These are phyloP conservation scores for Drosophila ogumai DNA, from an alignment of 1,140 invertebrate species.

Conservation along the genomic window DNA sequence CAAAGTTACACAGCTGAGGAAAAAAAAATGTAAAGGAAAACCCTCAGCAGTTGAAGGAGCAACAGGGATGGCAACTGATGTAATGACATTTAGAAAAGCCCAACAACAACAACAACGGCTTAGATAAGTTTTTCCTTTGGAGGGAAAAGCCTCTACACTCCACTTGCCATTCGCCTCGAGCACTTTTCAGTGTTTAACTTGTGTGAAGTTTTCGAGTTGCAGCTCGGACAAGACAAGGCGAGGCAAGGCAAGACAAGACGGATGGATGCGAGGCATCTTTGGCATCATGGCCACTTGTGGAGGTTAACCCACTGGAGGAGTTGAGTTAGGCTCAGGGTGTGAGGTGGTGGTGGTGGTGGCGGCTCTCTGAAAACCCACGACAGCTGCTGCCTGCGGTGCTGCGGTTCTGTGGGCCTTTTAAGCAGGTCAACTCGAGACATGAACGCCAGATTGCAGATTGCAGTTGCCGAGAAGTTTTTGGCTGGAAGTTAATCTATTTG, in stretches of 20 bases:
- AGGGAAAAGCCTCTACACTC: constrained; percentile 63
- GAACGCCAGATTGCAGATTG: constrained; percentile 34
- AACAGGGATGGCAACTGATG: constrained; percentile 46
- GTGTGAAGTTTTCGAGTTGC: constrained; percentile 73
- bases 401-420: constrained; percentile 50
- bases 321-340: not conserved
- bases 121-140: constrained; percentile 35
- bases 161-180: constrained; percentile 56
- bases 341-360: constrained; percentile 3
- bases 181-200: constrained; percentile 80
- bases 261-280: constrained; percentile 43
- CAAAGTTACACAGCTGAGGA: constrained; percentile 30
- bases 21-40: constrained; percentile 29
- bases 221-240: constrained; percentile 44
- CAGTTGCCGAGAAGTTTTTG: constrained; percentile 47
- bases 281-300: constrained; percentile 56
- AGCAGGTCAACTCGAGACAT: constrained; percentile 60
- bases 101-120: constrained; percentile 15
- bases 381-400: constrained; percentile 49
- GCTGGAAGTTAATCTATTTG: constrained; percentile 58
- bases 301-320: constrained; percentile 48
- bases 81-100: constrained; percentile 68
- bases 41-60: constrained; percentile 27
- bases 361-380: constrained; percentile 33
- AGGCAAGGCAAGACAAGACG: constrained; percentile 41